phyloP scores from a whole-genome alignment of 2,888 invertebrate genomes.

The Helobdella robusta region DNA sequence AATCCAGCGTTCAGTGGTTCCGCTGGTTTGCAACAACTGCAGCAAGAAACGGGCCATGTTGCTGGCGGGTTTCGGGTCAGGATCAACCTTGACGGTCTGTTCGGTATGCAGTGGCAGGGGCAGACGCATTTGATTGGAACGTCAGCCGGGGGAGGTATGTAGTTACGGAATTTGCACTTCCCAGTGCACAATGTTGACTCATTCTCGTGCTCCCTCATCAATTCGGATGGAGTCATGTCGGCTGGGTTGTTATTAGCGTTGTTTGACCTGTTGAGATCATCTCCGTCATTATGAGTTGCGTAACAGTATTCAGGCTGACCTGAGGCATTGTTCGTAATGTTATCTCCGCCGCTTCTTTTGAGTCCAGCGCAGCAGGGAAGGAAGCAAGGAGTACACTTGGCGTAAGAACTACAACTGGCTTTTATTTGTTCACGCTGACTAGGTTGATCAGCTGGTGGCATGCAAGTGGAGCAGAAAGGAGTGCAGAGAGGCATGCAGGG shows the following conservation, averaged over 20 bases:
- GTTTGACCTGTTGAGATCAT: not conserved
- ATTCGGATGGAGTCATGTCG: not conserved
- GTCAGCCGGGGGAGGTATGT: not conserved
- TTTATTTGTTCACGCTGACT: too few species aligned
- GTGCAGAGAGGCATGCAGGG: too few species aligned
- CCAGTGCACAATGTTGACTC: not conserved
- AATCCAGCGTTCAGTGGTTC: slow-evolving; percentile 21
- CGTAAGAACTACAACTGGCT: too few species aligned
- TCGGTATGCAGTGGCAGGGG: slow-evolving; percentile 18
- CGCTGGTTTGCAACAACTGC: slow-evolving; percentile 20
- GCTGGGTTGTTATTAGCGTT: not conserved
- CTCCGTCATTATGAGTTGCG: not conserved
- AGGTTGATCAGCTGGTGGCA: too few species aligned
- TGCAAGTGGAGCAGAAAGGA: too few species aligned
- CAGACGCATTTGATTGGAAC: slow-evolving; percentile 5
- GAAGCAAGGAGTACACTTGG: too few species aligned
- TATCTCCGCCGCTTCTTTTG: too few species aligned
- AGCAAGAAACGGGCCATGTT: slow-evolving; percentile 17
- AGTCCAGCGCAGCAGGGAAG: too few species aligned
- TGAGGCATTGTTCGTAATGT: slow-evolving; percentile 5
- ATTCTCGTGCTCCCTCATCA: not conserved
- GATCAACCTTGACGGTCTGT: not conserved
- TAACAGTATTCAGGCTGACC: not conserved
- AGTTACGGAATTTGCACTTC: not conserved
- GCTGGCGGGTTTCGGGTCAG: slow-evolving; percentile 13